Evolutionary conservation across 1,140 invertebrate genomes (phyloP).

Genomic region (Apis mellifera): DNA sequence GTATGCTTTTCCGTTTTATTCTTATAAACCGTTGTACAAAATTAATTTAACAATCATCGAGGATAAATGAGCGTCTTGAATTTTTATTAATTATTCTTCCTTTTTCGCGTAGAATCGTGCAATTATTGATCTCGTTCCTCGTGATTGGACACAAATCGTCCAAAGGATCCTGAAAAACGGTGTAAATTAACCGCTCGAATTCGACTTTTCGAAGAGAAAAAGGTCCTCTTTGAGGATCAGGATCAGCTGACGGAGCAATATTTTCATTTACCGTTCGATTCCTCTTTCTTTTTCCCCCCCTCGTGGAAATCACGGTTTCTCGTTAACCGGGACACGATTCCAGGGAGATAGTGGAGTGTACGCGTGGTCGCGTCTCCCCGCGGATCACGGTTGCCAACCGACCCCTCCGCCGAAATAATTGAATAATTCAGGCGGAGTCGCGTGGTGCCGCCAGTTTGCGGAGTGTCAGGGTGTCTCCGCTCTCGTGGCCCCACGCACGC

Average conservation of each 20-base stretch:
- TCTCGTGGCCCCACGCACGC: constrained; percentile 4
- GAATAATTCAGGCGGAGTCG: constrained; percentile 58
- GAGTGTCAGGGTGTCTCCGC: constrained; percentile 9
- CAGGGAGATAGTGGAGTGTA: not conserved
- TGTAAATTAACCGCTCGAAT: no score
- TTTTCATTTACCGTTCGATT: constrained; percentile 10
- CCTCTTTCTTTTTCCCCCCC: not conserved
- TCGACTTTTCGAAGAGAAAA: not conserved
- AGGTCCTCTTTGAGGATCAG: not conserved
- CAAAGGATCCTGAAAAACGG: no score
- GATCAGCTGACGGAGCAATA: constrained; percentile 2
- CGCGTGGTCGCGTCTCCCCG: constrained; percentile 16
- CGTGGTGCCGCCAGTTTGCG: constrained; percentile 19
- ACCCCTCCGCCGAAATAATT: constrained; percentile 56
- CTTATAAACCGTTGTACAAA: no score
- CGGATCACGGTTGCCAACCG: constrained; percentile 26
- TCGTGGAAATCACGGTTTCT: constrained; percentile 30
- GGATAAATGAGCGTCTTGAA: no score
- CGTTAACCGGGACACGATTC: constrained; percentile 26
- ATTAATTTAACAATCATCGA: no score
- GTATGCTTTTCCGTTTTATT: no score
- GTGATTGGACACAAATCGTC: no score
- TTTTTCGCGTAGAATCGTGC: no score
- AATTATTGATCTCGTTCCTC: no score
- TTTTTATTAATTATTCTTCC: no score